Base-by-base conservation (phyloP, 2,888 invertebrate species). In the Salticus scenicus region DNA sequence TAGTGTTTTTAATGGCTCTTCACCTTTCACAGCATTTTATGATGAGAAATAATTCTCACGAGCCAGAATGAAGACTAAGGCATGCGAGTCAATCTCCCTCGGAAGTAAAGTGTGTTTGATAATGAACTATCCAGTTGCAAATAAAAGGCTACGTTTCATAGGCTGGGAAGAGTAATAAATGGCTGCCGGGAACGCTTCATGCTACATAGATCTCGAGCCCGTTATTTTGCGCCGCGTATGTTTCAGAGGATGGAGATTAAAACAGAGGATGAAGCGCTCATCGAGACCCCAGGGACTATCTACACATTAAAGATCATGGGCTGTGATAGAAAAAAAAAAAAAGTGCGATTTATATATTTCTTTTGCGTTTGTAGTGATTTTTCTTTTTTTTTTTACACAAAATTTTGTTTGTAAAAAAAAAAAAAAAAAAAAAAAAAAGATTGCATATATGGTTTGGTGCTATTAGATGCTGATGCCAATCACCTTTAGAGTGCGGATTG, bases 41-140 rank as follows among this genome's bases (percentile, higher is more conserved):
- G 80, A 80, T 69, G 67, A 80, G 73, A 73, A 80, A 80, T 74
- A 80, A 80, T 80, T 80, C 80, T 67, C 51, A 30, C 42, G 24
- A 47, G 75, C 27, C 64, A 66, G 33, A 42, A 76, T 64, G 72
- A 77, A 77, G 83, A 30, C 57, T 57, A 24, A 57, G 57, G 57
- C 57, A 74, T 28, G 75, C 41, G 77, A 77, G 83, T 84, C 83
- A 84, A 84, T 84, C 83, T 67, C 72, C 24, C 57, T 20, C 41
- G 83, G 73, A 73, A 84, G 83, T 84, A 84, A 85, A 85, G 84
- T 85, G 84, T 79, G 78, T 85, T 79, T 85, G 84, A 85, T 85
- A 85, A 85, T 85, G 84, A 85, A 85, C 84, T 84, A 84, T 84
- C 84, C 78, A 78, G 84, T 85, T 79, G 79, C 84, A 85, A 85